Conservation (phyloP, 2,888 invertebrate genomes). For the Papilio elwesi region DNA sequence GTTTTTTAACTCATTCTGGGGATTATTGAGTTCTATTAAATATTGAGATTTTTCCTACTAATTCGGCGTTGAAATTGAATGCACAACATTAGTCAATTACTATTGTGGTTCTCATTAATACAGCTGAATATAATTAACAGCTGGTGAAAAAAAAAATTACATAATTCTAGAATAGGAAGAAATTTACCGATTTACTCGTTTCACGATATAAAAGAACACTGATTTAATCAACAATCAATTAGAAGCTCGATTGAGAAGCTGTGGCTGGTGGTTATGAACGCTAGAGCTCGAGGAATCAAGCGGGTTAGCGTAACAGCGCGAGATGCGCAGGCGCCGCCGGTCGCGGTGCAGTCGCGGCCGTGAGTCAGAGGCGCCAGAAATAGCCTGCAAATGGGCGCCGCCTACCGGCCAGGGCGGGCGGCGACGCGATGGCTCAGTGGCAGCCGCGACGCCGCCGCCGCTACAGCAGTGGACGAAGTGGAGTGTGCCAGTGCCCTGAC, state of each 20-base stretch:
- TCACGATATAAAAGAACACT: background rate
- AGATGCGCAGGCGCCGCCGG: slow-evolving; percentile 76
- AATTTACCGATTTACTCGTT: too few species aligned
- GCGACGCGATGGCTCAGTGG: slow-evolving; percentile 57
- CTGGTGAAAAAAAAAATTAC: too few species aligned
- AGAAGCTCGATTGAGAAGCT: slow-evolving; percentile 53
- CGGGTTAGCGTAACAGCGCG: slow-evolving; percentile 63
- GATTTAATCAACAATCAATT: slow-evolving; percentile 1
- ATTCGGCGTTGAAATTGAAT: too few species aligned
- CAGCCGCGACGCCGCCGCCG: slow-evolving; percentile 79
- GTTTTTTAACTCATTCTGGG: too few species aligned
- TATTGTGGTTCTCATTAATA: too few species aligned
- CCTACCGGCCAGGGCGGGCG: slow-evolving; percentile 83
- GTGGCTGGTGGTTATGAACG: slow-evolving; percentile 25
- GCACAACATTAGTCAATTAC: too few species aligned
- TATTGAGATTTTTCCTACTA: too few species aligned
- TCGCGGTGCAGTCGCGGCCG: slow-evolving; percentile 67
- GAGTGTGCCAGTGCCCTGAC: slow-evolving; percentile 67
- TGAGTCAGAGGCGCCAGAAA: slow-evolving; percentile 81
- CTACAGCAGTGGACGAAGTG: slow-evolving; percentile 75
- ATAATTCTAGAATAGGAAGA: too few species aligned
- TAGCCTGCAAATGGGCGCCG: slow-evolving; percentile 80
- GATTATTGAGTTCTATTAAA: too few species aligned
- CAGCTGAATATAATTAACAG: too few species aligned
- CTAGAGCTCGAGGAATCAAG: slow-evolving; percentile 34